A percentile compares a stretch with the other conserved stretches of the same genome.
Evolutionary conservation across 2,113 vertebrate species (phyloP).

Genomic region (Lipotes vexillifer): DNA sequence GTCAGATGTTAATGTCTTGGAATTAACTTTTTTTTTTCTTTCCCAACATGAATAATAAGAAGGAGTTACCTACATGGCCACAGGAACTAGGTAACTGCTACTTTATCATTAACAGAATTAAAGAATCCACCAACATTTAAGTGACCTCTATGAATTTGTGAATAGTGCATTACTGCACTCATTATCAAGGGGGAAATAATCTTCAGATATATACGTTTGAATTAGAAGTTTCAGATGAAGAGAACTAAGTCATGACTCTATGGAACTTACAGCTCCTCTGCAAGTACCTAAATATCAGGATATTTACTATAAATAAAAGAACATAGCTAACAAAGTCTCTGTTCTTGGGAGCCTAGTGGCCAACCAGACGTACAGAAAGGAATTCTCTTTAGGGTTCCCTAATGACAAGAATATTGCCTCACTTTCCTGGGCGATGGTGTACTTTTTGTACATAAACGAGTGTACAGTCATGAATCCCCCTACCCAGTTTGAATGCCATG

Average conservation of each 20-base stretch:
- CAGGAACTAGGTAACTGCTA: neutral
- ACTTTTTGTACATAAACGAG: neutral
- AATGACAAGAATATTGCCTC: neutral
- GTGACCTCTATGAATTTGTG: neutral
- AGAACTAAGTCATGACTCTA: neutral
- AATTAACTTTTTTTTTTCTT: neutral
- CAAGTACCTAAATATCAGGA: neutral
- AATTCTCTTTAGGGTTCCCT: neutral
- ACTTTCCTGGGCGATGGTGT: neutral
- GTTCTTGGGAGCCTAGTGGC: neutral
- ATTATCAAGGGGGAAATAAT: neutral
- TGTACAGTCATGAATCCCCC: neutral
- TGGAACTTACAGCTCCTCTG: neutral
- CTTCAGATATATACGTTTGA: neutral
- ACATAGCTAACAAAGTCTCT: neutral
- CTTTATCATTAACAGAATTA: neutral
- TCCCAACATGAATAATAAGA: neutral
- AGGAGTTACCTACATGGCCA: neutral
- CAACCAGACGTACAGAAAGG: neutral
- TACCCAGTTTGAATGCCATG: neutral
- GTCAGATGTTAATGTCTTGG: neutral
- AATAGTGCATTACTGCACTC: neutral
- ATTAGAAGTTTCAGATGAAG: neutral
- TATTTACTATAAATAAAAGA: neutral
- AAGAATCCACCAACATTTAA: neutral